A percentile compares a stretch with the other conserved stretches of the same genome.
Evolutionary conservation across 2,113 vertebrate species (phyloP).

Genomic region (Syrmaticus mikado): DNA sequence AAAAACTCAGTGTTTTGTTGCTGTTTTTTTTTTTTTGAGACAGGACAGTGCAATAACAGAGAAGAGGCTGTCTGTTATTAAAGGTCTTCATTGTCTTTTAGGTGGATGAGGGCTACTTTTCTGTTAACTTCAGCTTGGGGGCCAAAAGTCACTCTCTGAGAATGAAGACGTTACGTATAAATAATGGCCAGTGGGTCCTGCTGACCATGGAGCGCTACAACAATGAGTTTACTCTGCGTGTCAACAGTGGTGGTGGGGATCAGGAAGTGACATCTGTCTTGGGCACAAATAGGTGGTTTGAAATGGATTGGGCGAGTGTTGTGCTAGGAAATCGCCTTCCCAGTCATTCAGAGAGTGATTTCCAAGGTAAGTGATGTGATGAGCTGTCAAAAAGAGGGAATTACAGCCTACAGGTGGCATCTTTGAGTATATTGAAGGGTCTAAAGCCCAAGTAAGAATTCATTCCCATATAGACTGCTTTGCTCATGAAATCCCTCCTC

Average conservation of each 20-base stretch:
- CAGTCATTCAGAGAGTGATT: conserved; percentile 68
- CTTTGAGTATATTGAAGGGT: neutral
- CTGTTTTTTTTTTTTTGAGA: neutral
- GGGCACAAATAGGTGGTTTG: conserved; percentile 76
- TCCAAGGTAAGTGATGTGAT: conserved; percentile 80
- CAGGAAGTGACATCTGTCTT: conserved; percentile 79
- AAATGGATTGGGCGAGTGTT: conserved; percentile 78
- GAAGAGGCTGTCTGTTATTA: neutral
- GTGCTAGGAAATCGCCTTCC: conserved; percentile 78
- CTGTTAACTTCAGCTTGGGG: conserved; percentile 80
- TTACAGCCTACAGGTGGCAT: neutral
- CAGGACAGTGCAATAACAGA: neutral
- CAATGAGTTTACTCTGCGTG: conserved; percentile 82
- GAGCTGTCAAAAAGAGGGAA: neutral
- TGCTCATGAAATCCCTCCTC: neutral
- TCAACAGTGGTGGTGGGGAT: conserved; percentile 85
- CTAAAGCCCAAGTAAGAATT: neutral
- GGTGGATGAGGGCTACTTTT: conserved; percentile 83
- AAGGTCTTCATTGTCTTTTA: conserved; percentile 52
- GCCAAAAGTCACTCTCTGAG: conserved; percentile 76
- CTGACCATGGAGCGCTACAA: conserved; percentile 83
- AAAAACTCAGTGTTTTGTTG: neutral
- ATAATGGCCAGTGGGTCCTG: conserved; percentile 87
- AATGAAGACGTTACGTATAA: conserved; percentile 77
- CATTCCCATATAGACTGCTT: neutral